Evolutionary conservation across 1,140 invertebrate species (phyloP).

Genomic region (Hormaphis cornu): DNA sequence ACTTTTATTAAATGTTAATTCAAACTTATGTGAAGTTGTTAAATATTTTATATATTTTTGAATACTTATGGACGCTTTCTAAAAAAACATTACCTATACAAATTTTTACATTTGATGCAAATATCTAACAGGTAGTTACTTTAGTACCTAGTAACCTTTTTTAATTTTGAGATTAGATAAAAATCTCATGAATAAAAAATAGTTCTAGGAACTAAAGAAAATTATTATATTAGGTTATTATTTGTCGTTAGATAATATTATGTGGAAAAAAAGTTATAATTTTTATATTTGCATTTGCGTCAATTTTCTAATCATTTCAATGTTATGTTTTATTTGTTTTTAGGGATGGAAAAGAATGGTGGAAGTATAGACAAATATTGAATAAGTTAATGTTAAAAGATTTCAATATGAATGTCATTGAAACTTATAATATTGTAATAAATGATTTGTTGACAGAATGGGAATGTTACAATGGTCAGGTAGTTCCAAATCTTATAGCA

Average conservation of each 20-base stretch:
- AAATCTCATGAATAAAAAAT: too few relatives aligned
- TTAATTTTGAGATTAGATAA: too few relatives aligned
- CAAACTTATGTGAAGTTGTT: too few relatives aligned
- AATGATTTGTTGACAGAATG: conserved; percentile 30
- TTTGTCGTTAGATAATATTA: not conserved
- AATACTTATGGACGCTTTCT: too few relatives aligned
- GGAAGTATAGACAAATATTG: conserved; percentile 54
- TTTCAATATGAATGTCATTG: conserved; percentile 39
- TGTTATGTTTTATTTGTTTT: conserved; percentile 15
- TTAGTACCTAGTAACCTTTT: too few relatives aligned
- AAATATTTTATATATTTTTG: too few relatives aligned
- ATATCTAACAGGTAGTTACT: too few relatives aligned
- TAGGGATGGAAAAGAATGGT: conserved; percentile 71
- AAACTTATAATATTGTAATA: conserved; percentile 1
- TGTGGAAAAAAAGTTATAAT: not conserved
- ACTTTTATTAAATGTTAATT: too few relatives aligned
- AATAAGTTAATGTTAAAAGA: conserved; percentile 61
- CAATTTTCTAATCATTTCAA: not conserved
- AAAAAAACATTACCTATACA: too few relatives aligned
- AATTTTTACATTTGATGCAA: too few relatives aligned
- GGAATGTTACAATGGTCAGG: not conserved
- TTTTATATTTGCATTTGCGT: not conserved
- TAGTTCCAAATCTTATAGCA: conserved; percentile 48
- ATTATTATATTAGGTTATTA: too few relatives aligned
- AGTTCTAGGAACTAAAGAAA: too few relatives aligned